phyloP scores from a whole-genome alignment of 1,140 invertebrate species.

The Grapholita molesta region DNA sequence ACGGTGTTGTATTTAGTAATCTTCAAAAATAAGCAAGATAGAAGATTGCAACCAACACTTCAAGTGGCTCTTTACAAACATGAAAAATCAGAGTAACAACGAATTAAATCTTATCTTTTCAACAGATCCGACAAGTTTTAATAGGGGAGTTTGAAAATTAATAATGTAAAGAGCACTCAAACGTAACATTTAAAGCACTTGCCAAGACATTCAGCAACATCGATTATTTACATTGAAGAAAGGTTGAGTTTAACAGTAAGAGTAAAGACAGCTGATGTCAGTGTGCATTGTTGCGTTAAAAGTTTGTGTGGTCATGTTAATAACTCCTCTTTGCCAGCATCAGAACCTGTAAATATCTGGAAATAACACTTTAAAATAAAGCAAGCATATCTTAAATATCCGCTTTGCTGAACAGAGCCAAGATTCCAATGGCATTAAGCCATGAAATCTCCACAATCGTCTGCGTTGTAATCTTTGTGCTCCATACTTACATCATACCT shows the following conservation, averaged over 20 bases:
- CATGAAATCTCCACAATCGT: not conserved
- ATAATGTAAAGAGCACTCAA: constrained; percentile 17
- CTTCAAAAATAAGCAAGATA: constrained; percentile 54
- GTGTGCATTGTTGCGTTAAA: constrained; percentile 34
- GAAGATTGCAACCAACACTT: constrained; percentile 44
- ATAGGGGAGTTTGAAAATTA: not conserved
- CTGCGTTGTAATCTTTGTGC: constrained; percentile 14
- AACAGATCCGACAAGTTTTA: not conserved
- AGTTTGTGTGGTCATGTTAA: constrained; percentile 19
- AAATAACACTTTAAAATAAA: not conserved
- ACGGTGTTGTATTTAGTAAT: constrained; percentile 42
- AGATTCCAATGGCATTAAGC: not conserved
- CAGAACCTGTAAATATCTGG: not conserved
- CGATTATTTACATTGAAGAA: constrained; percentile 44
- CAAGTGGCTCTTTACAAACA: constrained; percentile 47
- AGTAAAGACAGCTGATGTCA: constrained; percentile 33
- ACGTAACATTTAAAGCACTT: constrained; percentile 67
- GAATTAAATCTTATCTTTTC: too few relatives aligned
- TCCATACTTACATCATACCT: not conserved
- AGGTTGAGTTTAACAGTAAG: constrained; percentile 4
- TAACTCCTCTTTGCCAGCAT: not conserved
- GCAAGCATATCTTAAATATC: not conserved
- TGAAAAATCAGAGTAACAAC: constrained; percentile 4
- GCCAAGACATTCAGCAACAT: constrained; percentile 63
- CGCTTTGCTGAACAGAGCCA: not conserved